Conservation (phyloP, 2,888 invertebrate genomes). For the Encarsia formosa region DNA sequence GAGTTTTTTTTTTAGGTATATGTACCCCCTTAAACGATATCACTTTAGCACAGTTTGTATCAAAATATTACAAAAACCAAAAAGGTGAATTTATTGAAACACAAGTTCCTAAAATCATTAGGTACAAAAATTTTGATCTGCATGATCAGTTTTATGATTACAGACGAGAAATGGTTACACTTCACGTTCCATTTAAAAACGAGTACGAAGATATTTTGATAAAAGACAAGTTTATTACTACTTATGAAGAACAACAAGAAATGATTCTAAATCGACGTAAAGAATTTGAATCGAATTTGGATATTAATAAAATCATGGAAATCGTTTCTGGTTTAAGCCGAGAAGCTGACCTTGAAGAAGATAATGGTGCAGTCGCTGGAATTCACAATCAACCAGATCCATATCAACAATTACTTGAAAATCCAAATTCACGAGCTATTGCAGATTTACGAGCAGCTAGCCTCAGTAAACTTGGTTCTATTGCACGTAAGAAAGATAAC, state of each 20-base stretch:
- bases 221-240: slow-evolving; percentile 38
- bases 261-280: slow-evolving; percentile 35
- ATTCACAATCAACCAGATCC: slow-evolving; percentile 28
- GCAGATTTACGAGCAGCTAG: slow-evolving; percentile 31
- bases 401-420: slow-evolving; percentile 26
- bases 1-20: too few species aligned
- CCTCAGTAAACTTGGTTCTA: slow-evolving; percentile 32
- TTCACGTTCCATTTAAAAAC: slow-evolving; percentile 44
- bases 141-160: slow-evolving; percentile 38
- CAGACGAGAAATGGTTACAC: slow-evolving; percentile 29
- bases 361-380: slow-evolving; percentile 20
- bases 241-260: slow-evolving; percentile 40
- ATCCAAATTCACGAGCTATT: slow-evolving; percentile 31
- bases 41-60: too few species aligned
- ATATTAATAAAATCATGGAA: slow-evolving; percentile 36
- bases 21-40: too few species aligned
- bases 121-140: slow-evolving; percentile 46
- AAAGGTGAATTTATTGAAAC: too few species aligned
- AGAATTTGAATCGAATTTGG: slow-evolving; percentile 40
- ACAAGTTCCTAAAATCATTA: too few species aligned
- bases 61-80: too few species aligned
- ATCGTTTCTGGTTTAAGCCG: slow-evolving; percentile 16
- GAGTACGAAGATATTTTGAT: slow-evolving; percentile 44
- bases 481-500: slow-evolving; percentile 35
- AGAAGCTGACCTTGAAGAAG: slow-evolving; percentile 19